A percentile compares a stretch with the other conserved stretches of the same genome.
Conservation (phyloP, 2,113 vertebrate species). For the Peromyscus californicus region DNA sequence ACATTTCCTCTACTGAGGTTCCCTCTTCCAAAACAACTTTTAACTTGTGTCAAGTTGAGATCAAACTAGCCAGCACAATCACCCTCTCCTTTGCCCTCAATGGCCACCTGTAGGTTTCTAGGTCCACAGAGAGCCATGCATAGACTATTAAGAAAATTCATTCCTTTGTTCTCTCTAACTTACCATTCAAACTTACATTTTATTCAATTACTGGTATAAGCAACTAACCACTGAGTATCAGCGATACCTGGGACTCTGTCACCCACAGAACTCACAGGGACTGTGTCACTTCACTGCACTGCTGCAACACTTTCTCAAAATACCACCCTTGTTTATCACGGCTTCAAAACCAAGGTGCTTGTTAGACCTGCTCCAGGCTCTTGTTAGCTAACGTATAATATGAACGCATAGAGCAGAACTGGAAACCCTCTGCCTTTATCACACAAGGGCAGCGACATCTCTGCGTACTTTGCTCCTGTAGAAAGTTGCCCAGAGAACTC, state of each 20-base stretch:
- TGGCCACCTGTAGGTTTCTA: not conserved
- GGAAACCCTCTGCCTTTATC: no score
- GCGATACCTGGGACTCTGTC: not conserved
- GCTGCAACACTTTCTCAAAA: not conserved
- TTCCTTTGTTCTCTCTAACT: not conserved
- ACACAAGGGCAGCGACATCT: no score
- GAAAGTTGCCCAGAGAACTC: no score
- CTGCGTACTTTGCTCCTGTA: no score
- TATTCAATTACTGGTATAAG: not conserved
- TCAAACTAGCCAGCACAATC: no score
- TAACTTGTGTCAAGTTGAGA: not conserved
- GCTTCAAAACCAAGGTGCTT: constrained; percentile 38
- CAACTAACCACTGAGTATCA: not conserved
- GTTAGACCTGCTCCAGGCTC: constrained; percentile 4
- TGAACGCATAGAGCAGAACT: not conserved
- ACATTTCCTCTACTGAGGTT: not conserved
- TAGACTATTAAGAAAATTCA: not conserved
- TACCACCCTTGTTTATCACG: not conserved
- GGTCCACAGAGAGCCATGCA: not conserved
- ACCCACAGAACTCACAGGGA: not conserved
- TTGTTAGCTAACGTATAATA: constrained; percentile 9
- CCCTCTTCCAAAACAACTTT: not conserved
- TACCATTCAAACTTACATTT: not conserved
- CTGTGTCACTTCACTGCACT: not conserved
- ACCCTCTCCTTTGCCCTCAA: not conserved